These are phyloP conservation scores for Drosophila quasianomalipes DNA, from an alignment of 2,888 invertebrate species.

Conservation along the genomic window DNA sequence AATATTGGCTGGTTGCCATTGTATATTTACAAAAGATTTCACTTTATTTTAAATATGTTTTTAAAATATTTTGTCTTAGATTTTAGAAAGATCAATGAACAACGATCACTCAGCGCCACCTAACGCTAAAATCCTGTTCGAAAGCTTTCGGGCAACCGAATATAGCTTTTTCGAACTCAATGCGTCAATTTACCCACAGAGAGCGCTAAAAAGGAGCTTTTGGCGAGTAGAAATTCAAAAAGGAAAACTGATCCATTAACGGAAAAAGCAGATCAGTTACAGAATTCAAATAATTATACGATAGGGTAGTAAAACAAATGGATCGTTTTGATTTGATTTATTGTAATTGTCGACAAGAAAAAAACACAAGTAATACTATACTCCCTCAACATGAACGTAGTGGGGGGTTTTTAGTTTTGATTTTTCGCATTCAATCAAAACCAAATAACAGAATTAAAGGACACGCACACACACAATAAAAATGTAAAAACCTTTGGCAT, in stretches of 20 bases:
- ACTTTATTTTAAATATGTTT: background rate
- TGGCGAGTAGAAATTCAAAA: background rate
- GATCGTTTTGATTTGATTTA: conserved; percentile 59
- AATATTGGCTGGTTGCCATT: conserved; percentile 18
- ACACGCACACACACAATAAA: conserved; percentile 59
- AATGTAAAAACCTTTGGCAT: conserved; percentile 72
- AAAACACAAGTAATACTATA: conserved; percentile 84
- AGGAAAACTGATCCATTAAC: background rate
- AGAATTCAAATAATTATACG: background rate
- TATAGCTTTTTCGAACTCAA: conserved; percentile 63
- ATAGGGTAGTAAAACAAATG: background rate
- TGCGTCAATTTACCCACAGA: conserved; percentile 29
- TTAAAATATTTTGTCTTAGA: background rate
- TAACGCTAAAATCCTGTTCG: conserved; percentile 22
- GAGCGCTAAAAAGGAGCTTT: conserved; percentile 47
- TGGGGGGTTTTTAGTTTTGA: conserved; percentile 36
- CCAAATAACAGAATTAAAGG: conserved; percentile 45
- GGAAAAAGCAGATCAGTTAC: background rate
- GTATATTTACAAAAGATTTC: background rate
- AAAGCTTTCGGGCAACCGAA: conserved; percentile 55
- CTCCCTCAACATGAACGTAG: conserved; percentile 34
- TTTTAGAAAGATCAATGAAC: conserved; percentile 10
- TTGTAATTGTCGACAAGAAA: conserved; percentile 73
- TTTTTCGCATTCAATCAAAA: conserved; percentile 27
- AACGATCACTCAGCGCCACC: conserved; percentile 60